A percentile compares a stretch with the other conserved stretches of the same genome.
Conservation (phyloP, 1,140 invertebrate genomes). For the Coelopa frigida region DNA sequence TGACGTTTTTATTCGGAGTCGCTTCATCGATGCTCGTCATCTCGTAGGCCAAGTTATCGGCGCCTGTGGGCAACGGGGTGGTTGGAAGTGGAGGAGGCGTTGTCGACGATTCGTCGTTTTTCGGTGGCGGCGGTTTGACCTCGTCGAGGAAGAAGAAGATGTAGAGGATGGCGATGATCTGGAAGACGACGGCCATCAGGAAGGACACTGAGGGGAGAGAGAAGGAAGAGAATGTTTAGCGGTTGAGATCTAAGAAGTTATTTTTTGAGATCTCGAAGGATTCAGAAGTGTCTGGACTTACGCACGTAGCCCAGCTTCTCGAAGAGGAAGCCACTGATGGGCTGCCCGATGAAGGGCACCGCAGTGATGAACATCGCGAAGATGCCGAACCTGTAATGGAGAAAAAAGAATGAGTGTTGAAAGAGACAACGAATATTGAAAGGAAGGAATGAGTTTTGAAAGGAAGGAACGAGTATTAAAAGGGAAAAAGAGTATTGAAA, state of each 20-base stretch:
- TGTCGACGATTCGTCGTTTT: not conserved
- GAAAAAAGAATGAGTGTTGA: not conserved
- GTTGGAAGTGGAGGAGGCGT: constrained; percentile 10
- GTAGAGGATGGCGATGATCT: constrained; percentile 37
- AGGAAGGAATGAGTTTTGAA: not conserved
- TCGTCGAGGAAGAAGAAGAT: constrained; percentile 38
- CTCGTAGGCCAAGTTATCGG: constrained; percentile 37
- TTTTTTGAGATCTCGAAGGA: too few relatives aligned
- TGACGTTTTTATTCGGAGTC: constrained; percentile 28
- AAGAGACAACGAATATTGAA: not conserved
- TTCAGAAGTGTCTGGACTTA: too few relatives aligned
- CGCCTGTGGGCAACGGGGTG: constrained; percentile 10
- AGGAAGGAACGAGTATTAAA: not conserved
- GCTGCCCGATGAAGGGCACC: constrained; percentile 33
- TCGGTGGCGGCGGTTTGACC: constrained; percentile 20
- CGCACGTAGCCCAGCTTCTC: constrained; percentile 32
- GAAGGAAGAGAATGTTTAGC: not conserved
- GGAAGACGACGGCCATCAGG: constrained; percentile 26
- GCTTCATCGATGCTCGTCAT: constrained; percentile 13
- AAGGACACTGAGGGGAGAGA: constrained; percentile 27
- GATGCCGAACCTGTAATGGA: constrained; percentile 30
- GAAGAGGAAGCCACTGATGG: constrained; percentile 32
- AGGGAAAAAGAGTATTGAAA: not conserved
- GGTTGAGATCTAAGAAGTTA: not conserved
- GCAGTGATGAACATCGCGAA: constrained; percentile 41